A percentile compares a stretch with the other conserved stretches of the same genome.
phyloP scores from a whole-genome alignment of 2,797 vertebrate species.

The Chloroceryle amazona region DNA sequence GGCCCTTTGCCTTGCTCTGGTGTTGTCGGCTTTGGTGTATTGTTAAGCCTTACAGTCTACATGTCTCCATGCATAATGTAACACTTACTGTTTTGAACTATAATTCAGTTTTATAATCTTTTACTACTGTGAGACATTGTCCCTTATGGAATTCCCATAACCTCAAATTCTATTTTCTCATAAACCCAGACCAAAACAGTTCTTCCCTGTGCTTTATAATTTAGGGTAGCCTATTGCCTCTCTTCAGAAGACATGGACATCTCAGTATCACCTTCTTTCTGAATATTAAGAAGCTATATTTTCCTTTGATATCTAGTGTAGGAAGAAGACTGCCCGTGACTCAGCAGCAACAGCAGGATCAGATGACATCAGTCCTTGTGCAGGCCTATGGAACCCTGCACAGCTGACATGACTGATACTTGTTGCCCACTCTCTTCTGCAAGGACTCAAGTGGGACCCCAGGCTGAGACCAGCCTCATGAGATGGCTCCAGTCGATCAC shows the following conservation, averaged over 20 bases:
- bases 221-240: slow-evolving; percentile 11
- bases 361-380: fast-evolving
- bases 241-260: not conserved
- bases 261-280: not conserved
- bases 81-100: slow-evolving; percentile 60
- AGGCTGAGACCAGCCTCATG: not conserved
- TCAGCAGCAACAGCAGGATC: not conserved
- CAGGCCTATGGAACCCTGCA: not conserved
- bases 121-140: slow-evolving; percentile 70
- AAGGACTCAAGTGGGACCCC: not conserved
- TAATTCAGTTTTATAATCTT: slow-evolving; percentile 72
- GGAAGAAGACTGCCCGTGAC: not conserved
- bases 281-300: not conserved
- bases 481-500: not conserved
- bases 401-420: not conserved
- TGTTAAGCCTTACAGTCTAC: slow-evolving; percentile 64
- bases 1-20: slow-evolving; percentile 40
- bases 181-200: slow-evolving; percentile 42
- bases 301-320: not conserved
- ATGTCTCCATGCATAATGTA: slow-evolving; percentile 46
- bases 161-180: slow-evolving; percentile 52
- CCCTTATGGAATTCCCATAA: slow-evolving; percentile 71
- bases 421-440: not conserved
- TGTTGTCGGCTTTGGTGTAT: slow-evolving; percentile 38
- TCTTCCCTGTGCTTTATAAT: slow-evolving; percentile 48